phyloP scores from a whole-genome alignment of 2,888 invertebrate species.

The Drosophila cognata region DNA sequence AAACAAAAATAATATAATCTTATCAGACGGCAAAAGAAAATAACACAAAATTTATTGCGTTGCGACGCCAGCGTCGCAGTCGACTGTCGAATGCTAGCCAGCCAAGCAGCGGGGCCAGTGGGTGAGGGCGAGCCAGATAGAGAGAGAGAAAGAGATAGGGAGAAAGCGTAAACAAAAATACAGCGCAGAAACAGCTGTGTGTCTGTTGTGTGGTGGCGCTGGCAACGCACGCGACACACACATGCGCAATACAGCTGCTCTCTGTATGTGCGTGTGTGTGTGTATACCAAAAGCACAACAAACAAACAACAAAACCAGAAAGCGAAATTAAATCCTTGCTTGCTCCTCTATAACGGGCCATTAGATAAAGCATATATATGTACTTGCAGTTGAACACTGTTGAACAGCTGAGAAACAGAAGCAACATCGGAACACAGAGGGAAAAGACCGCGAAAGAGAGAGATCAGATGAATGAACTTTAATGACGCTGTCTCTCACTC shows the following conservation, averaged over 20 bases:
- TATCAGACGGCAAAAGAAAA: conserved; percentile 63
- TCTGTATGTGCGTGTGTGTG: conserved; percentile 17
- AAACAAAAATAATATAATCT: conserved; percentile 57
- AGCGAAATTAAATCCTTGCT: conserved; percentile 38
- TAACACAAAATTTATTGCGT: conserved; percentile 68
- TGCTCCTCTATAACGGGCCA: conserved; percentile 1
- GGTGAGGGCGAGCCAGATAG: conserved; percentile 21
- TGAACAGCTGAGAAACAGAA: conserved; percentile 9
- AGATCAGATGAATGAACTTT: conserved; percentile 58
- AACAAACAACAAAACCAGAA: conserved; percentile 32
- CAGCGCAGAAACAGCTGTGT: conserved; percentile 65
- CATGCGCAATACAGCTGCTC: conserved; percentile 65
- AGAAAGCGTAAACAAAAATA: conserved; percentile 57
- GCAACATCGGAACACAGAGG: not conserved
- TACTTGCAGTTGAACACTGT: not conserved
- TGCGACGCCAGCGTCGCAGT: conserved; percentile 49
- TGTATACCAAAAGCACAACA: conserved; percentile 14
- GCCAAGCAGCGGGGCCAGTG: conserved; percentile 12
- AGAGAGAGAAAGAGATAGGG: conserved; percentile 17
- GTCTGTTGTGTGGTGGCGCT: conserved; percentile 19
- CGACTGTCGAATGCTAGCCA: conserved; percentile 13
- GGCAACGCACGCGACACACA: conserved; percentile 28
- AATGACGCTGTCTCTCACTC: conserved; percentile 26
- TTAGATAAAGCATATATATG: not conserved
- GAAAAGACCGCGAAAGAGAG: conserved; percentile 26